These are phyloP conservation scores for Calameuta filiformis DNA, from an alignment of 2,888 invertebrate genomes.

Conservation along the genomic window DNA sequence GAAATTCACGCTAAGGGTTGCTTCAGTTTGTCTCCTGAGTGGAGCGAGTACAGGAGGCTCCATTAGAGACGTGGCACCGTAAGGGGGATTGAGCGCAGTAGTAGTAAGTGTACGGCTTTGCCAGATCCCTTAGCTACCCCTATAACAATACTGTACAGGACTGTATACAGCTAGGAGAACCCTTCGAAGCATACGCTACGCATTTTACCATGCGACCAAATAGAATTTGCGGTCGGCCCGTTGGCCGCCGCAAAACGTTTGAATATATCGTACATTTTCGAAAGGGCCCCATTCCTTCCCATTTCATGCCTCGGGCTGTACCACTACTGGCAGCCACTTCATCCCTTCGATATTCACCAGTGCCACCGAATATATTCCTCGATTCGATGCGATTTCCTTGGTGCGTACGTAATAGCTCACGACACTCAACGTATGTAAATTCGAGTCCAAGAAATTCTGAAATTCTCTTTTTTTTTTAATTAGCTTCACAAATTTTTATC, in stretches of 20 bases:
- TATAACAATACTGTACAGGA: background rate
- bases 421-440: background rate
- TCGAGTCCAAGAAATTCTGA: background rate
- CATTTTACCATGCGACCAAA: conserved; percentile 53
- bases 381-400: background rate
- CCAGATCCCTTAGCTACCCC: background rate
- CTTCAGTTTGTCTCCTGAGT: conserved; percentile 15
- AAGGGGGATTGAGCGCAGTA: conserved; percentile 7
- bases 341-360: background rate
- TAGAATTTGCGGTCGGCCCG: conserved; percentile 54
- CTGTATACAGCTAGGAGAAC: background rate
- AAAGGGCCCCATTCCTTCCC: conserved; percentile 28
- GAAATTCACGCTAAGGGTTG: conserved; percentile 23
- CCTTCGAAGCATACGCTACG: conserved; percentile 44
- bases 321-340: conserved; percentile 5
- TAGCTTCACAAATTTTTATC: background rate
- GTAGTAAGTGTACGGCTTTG: background rate
- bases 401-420: background rate
- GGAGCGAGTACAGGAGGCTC: background rate
- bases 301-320: conserved; percentile 7
- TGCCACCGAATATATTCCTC: background rate
- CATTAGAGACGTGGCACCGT: conserved; percentile 3
- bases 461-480: background rate
- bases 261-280: conserved; percentile 22
- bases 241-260: conserved; percentile 14